Evolutionary conservation across 1,140 invertebrate species (phyloP).

Genomic region (Apis mellifera): Amel_HAv3.1 CM009940.2:4707001-4707500

Average conservation of each 20-base stretch:
- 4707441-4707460: not conserved
- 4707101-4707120: not conserved
- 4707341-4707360: conserved; percentile 16
- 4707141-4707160: not conserved
- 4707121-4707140: not conserved
- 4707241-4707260: not conserved
- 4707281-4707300: conserved; percentile 8
- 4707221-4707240: not conserved
- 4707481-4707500: not conserved
- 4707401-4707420: conserved; percentile 1
- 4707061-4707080: too few species aligned
- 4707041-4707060: too few species aligned
- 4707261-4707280: not conserved
- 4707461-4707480: not conserved
- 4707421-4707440: not conserved
- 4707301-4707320: conserved; percentile 24
- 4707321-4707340: conserved; percentile 26
- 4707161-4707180: not conserved
- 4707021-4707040: too few species aligned
- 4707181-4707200: not conserved
- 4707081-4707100: not conserved
- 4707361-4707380: conserved; percentile 17
- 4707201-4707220: not conserved
- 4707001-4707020: too few species aligned
- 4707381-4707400: conserved; percentile 15